A percentile compares a stretch with the other conserved stretches of the same genome.
Conservation (phyloP, 2,797 vertebrate genomes). For the Alfaro cultratus region DNA sequence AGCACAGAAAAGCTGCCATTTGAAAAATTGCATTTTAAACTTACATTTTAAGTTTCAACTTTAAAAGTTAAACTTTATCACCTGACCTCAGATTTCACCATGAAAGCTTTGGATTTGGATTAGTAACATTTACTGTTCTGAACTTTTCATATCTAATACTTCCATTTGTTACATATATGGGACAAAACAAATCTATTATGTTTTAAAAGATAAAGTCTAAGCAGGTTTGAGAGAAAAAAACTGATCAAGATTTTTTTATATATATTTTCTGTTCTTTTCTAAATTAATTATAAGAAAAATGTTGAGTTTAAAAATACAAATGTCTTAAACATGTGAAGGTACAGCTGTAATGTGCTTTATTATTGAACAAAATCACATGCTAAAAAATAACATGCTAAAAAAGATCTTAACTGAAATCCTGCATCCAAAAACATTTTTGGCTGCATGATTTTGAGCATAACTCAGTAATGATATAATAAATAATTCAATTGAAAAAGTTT, state of each 20-base stretch:
- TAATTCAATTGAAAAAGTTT: neutral
- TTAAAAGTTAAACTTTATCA: neutral
- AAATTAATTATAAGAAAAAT: neutral
- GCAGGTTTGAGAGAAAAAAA: neutral
- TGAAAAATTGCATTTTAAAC: neutral
- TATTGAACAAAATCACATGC: neutral
- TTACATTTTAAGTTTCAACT: neutral
- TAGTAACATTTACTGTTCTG: neutral
- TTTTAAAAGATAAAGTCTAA: neutral
- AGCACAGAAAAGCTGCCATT: neutral
- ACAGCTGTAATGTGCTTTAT: neutral
- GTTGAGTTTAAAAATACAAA: neutral
- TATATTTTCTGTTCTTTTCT: neutral
- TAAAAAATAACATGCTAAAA: neutral
- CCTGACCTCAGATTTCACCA: neutral
- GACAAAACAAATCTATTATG: neutral
- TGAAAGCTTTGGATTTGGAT: neutral
- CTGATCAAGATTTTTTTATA: neutral
- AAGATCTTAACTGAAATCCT: neutral
- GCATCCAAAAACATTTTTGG: neutral
- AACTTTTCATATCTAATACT: neutral
- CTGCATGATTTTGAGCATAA: neutral
- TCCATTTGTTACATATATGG: neutral
- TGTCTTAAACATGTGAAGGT: neutral
- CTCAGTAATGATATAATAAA: neutral